These are phyloP conservation scores for Augiades crinisus DNA, from an alignment of 2,888 invertebrate genomes.

Conservation along the genomic window DNA sequence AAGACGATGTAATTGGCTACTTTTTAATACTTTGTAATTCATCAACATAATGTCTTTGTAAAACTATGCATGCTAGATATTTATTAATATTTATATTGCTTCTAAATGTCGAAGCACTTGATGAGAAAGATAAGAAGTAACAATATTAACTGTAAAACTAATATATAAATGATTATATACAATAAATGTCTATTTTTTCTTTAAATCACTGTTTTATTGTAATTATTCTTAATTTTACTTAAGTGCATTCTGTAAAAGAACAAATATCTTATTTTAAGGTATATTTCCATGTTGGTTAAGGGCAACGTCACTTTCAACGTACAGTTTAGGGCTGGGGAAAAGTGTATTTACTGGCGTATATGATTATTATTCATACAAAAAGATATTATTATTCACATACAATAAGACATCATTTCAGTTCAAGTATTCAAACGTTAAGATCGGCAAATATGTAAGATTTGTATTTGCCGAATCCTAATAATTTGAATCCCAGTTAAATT, in stretches of 20 bases:
- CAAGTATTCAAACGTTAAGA: too few species aligned
- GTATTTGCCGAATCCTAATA: too few species aligned
- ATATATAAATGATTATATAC: constrained; percentile 10
- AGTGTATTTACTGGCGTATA: too few species aligned
- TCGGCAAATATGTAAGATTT: too few species aligned
- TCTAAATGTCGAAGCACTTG: neutral
- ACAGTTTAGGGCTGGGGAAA: too few species aligned
- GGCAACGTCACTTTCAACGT: too few species aligned
- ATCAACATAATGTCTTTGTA: constrained; percentile 9
- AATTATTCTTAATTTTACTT: neutral
- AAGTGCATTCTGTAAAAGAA: neutral
- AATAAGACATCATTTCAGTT: too few species aligned
- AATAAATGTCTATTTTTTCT: constrained; percentile 18
- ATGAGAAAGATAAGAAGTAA: constrained; percentile 15
- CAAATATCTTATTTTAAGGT: too few species aligned
- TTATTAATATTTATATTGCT: constrained; percentile 17
- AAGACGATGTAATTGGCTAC: constrained; percentile 1
- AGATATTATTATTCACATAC: too few species aligned
- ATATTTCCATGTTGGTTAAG: too few species aligned
- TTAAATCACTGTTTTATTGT: constrained; percentile 5
- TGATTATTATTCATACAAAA: too few species aligned
- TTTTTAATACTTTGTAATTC: neutral
- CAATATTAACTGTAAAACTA: constrained; percentile 6
- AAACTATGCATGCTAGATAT: constrained; percentile 18
- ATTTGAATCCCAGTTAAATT: too few species aligned